These are phyloP conservation scores for Menidia menidia DNA, from an alignment of 2,797 vertebrate species.

Conservation along the genomic window DNA sequence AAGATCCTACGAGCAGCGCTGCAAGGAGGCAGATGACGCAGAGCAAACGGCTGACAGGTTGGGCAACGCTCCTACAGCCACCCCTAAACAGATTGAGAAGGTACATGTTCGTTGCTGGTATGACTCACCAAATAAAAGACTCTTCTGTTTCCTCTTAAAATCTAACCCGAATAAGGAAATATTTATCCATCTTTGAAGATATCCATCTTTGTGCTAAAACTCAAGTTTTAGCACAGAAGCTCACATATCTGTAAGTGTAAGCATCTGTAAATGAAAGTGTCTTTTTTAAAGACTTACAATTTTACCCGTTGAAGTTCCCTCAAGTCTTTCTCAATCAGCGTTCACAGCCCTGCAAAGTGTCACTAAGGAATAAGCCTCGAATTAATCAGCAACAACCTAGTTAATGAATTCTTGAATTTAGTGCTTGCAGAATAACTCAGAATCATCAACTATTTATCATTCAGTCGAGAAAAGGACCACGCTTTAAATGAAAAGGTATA, in stretches of 20 bases:
- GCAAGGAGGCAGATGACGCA: conserved; percentile 90
- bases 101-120: conserved; percentile 65
- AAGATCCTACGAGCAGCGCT: conserved; percentile 91
- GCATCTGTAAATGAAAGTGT: not conserved
- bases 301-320: too few species aligned
- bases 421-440: not conserved
- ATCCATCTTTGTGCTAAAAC: not conserved
- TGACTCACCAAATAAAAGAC: not conserved
- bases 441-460: not conserved
- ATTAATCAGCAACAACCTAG: not conserved
- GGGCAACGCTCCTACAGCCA: conserved; percentile 73
- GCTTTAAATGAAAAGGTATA: too few species aligned
- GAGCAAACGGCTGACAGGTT: conserved; percentile 85
- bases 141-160: not conserved
- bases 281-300: not conserved
- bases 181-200: not conserved
- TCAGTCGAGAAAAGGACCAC: not conserved
- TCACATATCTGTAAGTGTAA: not conserved
- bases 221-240: not conserved
- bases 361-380: conserved; percentile 2
- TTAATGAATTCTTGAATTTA: not conserved
- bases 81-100: conserved; percentile 92
- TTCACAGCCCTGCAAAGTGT: too few species aligned
- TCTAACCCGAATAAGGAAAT: not conserved
- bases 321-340: too few species aligned